Evolutionary conservation across 2,113 vertebrate species (phyloP).

Genomic region (Arothron firmamentum): DNA sequence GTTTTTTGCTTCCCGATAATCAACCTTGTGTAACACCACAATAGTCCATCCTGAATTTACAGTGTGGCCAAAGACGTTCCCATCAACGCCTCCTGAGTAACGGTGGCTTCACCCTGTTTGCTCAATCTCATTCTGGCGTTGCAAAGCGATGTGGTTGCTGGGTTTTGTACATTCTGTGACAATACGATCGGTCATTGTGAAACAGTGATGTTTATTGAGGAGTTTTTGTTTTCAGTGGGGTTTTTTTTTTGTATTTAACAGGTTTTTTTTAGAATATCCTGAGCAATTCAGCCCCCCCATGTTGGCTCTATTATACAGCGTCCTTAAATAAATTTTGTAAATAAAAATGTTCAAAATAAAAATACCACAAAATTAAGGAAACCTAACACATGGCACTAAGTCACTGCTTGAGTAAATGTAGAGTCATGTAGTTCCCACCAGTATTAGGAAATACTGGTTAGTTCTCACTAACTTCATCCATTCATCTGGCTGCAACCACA

Average conservation of each 20-base stretch:
- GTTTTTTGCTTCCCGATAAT: too few species aligned
- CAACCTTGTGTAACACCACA: too few species aligned
- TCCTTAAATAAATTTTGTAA: background rate
- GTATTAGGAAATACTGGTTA: background rate
- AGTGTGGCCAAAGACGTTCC: background rate
- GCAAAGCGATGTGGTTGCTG: background rate
- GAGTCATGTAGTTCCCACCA: background rate
- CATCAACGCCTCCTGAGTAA: background rate
- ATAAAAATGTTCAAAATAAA: background rate
- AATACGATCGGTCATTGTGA: background rate
- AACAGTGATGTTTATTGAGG: background rate
- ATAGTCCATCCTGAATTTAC: background rate
- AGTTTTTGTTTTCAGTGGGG: background rate
- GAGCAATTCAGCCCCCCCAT: too few species aligned
- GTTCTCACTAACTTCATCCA: background rate
- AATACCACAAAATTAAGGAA: too few species aligned
- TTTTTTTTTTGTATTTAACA: too few species aligned
- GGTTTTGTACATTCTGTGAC: background rate
- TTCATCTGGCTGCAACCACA: conserved; percentile 1
- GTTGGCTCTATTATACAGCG: too few species aligned
- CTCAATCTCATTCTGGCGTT: background rate
- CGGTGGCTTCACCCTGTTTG: background rate
- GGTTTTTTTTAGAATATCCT: too few species aligned
- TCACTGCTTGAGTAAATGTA: background rate
- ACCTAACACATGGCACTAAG: too few species aligned